These are phyloP conservation scores for Periparus ater DNA, from an alignment of 2,797 vertebrate species.

Conservation along the genomic window DNA sequence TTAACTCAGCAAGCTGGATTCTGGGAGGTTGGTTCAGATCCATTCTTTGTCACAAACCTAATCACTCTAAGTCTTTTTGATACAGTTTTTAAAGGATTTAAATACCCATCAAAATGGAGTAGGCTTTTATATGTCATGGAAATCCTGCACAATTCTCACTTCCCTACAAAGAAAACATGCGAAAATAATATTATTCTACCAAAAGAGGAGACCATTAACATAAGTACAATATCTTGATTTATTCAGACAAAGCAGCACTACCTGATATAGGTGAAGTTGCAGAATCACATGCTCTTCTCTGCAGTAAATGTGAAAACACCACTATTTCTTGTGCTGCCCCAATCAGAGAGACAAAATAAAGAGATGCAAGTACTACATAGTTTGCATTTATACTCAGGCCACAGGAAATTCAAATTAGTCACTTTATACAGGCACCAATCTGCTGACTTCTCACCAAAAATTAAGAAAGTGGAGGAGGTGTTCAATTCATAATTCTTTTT, in stretches of 20 bases:
- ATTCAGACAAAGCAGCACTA: background rate
- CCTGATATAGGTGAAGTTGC: background rate
- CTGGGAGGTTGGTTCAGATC: background rate
- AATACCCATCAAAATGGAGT: background rate
- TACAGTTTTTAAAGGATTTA: background rate
- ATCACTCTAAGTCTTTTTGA: background rate
- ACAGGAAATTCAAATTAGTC: background rate
- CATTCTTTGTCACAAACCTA: background rate
- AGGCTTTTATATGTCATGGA: background rate
- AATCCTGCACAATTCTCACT: background rate
- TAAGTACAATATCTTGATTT: background rate
- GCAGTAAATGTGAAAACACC: background rate
- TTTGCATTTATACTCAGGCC: background rate
- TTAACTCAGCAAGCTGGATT: background rate
- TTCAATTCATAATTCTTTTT: background rate
- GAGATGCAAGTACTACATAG: background rate
- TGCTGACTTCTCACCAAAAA: background rate
- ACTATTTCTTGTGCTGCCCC: background rate
- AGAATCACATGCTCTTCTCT: background rate
- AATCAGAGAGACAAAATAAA: background rate
- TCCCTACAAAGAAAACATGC: background rate
- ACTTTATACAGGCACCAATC: background rate
- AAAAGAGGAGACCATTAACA: background rate
- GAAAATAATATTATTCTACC: background rate
- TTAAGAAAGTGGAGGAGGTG: background rate